Evolutionary conservation across 92 coral and sea anemone species (phyloP), one percentile per base, ranked within the genome.

Genomic region (Epizoanthus stellaris): DNA sequence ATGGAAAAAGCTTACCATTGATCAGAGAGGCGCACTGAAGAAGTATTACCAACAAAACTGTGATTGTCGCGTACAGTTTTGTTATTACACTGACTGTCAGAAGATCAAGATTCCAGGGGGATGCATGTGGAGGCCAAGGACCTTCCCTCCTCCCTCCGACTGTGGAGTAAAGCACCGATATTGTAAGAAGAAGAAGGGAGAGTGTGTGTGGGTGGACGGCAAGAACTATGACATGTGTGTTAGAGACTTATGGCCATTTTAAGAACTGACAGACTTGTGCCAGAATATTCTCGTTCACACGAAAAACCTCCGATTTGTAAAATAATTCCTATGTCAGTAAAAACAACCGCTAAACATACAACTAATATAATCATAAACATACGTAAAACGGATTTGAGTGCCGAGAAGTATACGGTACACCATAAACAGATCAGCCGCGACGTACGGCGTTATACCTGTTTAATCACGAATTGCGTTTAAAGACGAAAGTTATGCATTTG

Each of bases 31-130:
- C 23, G 94, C 91, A 12, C 82, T 94, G n/a, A 84, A 85, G 75
- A 77, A 89, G 62, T 53, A 77, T 20, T 94, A 87, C 79, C 82
- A 80, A 6, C 88, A 80, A 77, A 91, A 89, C 76, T 92, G 98
- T 67, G 85, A 75, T 43, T 94, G 98, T 75, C 70, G 42, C 3
- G 89, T 94, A 36, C 73, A 76, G 38, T 69, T 70, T 64, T 91
- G 94, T 68, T 92, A 73, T 75, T 2, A 84, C 11, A 64, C 85
- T 8, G 92, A 87, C 64, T 89, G 91, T 67, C 76, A 79, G 77
- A 71, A 30, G 60, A 57, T 67, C 36, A 53, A 64, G 65, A 56
- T 53, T 47, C 36, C 39, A 47, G 67, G 68, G 21, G 77, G 56
- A 2, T 89, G 92, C 77, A 66, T 30, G 64, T 89, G 90, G 90